Evolutionary conservation across 2,797 vertebrate genomes (phyloP), one percentile per base, ranked within the genome.

Genomic region (Perodicticus potto): DNA sequence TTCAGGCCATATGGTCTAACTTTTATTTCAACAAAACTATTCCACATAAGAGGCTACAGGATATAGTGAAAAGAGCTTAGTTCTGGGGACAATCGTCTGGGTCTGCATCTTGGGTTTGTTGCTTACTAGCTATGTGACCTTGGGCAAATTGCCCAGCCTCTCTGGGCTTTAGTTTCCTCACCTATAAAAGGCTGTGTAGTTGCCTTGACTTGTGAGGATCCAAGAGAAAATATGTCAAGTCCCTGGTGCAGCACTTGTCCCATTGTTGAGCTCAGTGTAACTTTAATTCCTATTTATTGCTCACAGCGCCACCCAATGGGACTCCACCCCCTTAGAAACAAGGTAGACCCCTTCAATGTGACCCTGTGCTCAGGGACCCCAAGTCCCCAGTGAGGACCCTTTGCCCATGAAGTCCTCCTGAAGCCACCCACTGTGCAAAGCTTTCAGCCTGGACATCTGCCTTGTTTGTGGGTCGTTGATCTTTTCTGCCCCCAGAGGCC

Each of bases 1-100:
- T 72, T 61, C 3, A 32, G 70, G 72, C 83, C 94, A 45, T 95
- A 34, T 94, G 94, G 83, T 92, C 83, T 91, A 37, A 84, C 70
- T 87, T 78, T 59, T 72, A 70, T n/a, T 84, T 89, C 40, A 53
- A 77, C 76, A 94, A 84, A 82, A 86, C 92, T 91, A 3, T 29
- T 81, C n/a, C 6, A 73, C 14, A 2, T 0, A 57, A 93, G 29
- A 87, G 82, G 84, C 88, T 74, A 67, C 29, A 80, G 53, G 72
- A 49, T 57, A 11, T 29, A 34, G 67, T 72, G 29, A 57, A 78
- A 55, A 95, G 65, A 67, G 84, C 77, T 87, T 14, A 23, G 86
- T 7, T 7, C 57, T 27, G 29, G 14, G 6, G 40, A 59, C 19
- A 5, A 1, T 32, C 43, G 27, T 81, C 78, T 43, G 65, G 45